Conservation (phyloP, 1,140 invertebrate species). For the Teleopsis dalmanni region DNA sequence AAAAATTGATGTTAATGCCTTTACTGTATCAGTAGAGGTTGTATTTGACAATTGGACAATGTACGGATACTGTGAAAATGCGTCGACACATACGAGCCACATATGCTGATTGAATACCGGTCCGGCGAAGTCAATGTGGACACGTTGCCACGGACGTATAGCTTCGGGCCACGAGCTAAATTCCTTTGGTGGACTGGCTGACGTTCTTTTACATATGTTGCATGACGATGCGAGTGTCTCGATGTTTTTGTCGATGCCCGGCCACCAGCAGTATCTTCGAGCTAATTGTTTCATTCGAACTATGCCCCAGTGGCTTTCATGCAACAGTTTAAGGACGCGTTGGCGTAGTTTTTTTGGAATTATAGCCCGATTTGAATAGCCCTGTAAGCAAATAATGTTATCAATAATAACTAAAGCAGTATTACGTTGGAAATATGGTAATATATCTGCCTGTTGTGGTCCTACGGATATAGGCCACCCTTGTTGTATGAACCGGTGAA, state of each 20-base stretch:
- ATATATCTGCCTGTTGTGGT: too few species aligned
- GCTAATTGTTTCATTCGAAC: constrained; percentile 44
- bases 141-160: constrained; percentile 21
- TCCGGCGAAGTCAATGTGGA: constrained; percentile 26
- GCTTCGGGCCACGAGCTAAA: constrained; percentile 16
- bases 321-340: constrained; percentile 34
- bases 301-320: constrained; percentile 38
- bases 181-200: background rate
- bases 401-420: background rate
- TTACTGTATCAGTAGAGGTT: constrained; percentile 11
- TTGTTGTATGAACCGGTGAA: background rate
- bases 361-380: constrained; percentile 18
- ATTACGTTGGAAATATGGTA: too few species aligned
- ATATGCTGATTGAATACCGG: too few species aligned
- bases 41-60: constrained; percentile 8
- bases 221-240: constrained; percentile 12
- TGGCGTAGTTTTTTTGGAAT: constrained; percentile 22
- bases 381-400: constrained; percentile 31
- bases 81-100: constrained; percentile 15
- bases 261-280: constrained; percentile 38
- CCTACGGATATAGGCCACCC: background rate
- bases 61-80: constrained; percentile 16
- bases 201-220: constrained; percentile 1
- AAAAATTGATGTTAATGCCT: constrained; percentile 14
- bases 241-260: constrained; percentile 41